Percentiles rank a stretch among this genome's conserved stretches.
These are phyloP conservation scores for Apostichopus californicus DNA, from an alignment of 35 echinoderm and acorn worm species.

Conservation along the genomic window DNA sequence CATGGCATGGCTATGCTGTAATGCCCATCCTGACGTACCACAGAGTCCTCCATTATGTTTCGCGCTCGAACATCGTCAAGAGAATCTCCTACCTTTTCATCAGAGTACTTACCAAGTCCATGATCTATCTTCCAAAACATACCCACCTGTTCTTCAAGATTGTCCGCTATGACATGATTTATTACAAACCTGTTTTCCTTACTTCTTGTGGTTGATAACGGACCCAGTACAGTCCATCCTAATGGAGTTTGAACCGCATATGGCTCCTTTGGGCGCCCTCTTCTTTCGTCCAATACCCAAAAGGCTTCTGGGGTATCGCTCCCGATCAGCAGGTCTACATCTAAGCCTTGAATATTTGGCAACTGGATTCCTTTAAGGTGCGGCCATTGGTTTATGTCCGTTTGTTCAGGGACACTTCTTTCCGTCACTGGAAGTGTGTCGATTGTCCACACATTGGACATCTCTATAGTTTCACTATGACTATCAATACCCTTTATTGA, in stretches of 20 bases:
- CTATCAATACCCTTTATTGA: conserved; percentile 24
- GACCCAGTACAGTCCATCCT: conserved; percentile 63
- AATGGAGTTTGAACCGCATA: conserved; percentile 47
- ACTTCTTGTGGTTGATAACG: not conserved
- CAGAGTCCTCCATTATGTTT: conserved; percentile 60
- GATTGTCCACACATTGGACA: conserved; percentile 48
- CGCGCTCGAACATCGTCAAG: conserved; percentile 12
- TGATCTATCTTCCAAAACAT: conserved; percentile 50
- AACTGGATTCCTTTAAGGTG: conserved; percentile 28
- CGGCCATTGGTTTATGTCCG: conserved; percentile 29
- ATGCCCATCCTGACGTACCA: conserved; percentile 20
- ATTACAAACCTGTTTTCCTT: not conserved
- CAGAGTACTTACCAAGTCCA: not conserved
- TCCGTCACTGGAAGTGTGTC: conserved; percentile 1
- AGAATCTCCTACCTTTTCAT: conserved; percentile 31
- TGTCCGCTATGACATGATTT: not conserved
- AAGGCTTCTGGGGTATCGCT: conserved; percentile 59
- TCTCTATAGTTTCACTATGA: conserved; percentile 3
- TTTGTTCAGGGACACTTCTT: not conserved
- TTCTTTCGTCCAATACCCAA: conserved; percentile 57
- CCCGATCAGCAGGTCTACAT: conserved; percentile 2
- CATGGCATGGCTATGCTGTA: conserved; percentile 65
- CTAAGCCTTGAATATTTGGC: not conserved
- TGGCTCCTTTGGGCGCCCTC: conserved; percentile 36
- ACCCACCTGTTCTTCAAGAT: conserved; percentile 32